These are phyloP conservation scores for Urocolius indicus DNA, from an alignment of 2,113 vertebrate species.

Conservation along the genomic window DNA sequence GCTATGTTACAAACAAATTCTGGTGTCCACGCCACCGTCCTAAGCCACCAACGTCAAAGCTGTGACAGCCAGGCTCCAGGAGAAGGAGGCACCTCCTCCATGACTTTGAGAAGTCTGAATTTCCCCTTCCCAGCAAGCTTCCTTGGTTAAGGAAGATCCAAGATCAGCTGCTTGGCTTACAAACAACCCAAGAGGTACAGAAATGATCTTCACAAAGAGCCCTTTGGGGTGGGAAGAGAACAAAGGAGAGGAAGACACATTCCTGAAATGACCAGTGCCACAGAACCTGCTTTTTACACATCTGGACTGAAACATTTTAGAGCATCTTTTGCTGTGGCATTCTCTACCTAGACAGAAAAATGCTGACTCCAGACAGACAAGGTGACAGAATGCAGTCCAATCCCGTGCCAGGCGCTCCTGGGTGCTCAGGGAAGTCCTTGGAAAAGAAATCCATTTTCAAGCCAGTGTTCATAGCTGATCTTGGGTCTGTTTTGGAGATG, in stretches of 20 bases:
- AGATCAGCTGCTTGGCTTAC: not conserved
- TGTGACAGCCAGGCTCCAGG: not conserved
- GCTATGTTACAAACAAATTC: not conserved
- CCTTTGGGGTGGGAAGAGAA: not conserved
- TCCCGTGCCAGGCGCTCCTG: not conserved
- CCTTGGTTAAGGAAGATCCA: not conserved
- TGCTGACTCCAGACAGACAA: not conserved
- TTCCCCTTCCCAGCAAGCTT: not conserved
- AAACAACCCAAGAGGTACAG: not conserved
- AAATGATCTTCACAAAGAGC: not conserved
- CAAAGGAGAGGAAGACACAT: not conserved
- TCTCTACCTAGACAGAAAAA: not conserved
- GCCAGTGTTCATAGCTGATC: slow-evolving; percentile 80
- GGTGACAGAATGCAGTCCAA: not conserved
- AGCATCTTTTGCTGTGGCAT: not conserved
- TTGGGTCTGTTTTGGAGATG: slow-evolving; percentile 87
- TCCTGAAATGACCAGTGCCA: not conserved
- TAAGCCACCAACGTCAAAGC: not conserved
- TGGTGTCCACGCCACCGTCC: not conserved
- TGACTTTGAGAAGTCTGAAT: not conserved
- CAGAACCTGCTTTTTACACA: not conserved
- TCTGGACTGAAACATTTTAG: not conserved
- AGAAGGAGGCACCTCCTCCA: not conserved
- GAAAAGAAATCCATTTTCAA: not conserved
- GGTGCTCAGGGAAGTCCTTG: not conserved